These are phyloP conservation scores for Drosophila asahinai DNA, from an alignment of 1,140 invertebrate species.

Conservation along the genomic window DNA sequence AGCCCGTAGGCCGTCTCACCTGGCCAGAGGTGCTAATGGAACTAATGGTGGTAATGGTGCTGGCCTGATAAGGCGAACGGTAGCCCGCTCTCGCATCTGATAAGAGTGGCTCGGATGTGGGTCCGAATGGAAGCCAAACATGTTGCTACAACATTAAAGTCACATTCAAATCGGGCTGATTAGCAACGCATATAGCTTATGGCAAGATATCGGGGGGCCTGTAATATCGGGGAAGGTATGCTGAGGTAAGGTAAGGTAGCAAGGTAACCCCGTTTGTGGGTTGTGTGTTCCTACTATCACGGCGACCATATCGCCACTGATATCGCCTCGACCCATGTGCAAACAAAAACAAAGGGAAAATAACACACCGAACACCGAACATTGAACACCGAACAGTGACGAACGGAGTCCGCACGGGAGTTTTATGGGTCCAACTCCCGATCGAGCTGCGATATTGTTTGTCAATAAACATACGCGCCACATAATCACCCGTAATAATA, in stretches of 20 bases:
- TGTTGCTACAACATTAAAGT: conserved; percentile 35
- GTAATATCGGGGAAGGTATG: conserved; percentile 2
- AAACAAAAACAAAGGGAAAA: conserved; percentile 58
- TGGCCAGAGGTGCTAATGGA: conserved; percentile 12
- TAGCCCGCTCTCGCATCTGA: conserved; percentile 41
- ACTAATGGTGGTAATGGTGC: neutral
- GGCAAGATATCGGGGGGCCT: conserved; percentile 26
- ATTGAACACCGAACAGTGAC: neutral
- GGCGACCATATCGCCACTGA: conserved; percentile 49
- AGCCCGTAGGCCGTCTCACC: conserved; percentile 7
- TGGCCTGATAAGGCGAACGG: conserved; percentile 42
- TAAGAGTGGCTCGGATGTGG: conserved; percentile 14
- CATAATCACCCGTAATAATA: conserved; percentile 68
- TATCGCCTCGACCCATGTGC: conserved; percentile 59
- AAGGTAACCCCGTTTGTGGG: conserved; percentile 18
- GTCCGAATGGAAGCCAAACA: conserved; percentile 19
- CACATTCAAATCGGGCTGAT: conserved; percentile 44
- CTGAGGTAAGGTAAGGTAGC: neutral
- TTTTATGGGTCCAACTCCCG: conserved; percentile 61
- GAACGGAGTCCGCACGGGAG: conserved; percentile 45
- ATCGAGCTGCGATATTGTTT: conserved; percentile 59
- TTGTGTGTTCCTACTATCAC: conserved; percentile 49
- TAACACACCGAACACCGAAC: conserved; percentile 4
- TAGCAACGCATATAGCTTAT: conserved; percentile 8
- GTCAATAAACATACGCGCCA: conserved; percentile 81